phyloP scores from a whole-genome alignment of 2,113 vertebrate species.

The Ictidomys tridecemlineatus region DNA sequence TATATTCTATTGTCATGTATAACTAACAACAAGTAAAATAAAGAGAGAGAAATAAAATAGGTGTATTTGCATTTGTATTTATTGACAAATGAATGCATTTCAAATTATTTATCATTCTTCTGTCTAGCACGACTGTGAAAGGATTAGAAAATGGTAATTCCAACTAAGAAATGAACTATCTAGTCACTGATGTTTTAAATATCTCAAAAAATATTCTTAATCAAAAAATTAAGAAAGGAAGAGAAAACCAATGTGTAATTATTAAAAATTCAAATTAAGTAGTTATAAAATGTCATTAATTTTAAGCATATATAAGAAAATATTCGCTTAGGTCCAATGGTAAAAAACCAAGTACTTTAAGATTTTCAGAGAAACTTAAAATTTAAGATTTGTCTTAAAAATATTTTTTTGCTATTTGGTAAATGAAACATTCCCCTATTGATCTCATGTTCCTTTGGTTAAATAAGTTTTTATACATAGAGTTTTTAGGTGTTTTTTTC shows the following conservation, averaged over 20 bases:
- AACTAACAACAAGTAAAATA: no score
- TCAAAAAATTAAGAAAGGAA: neutral
- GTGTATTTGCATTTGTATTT: neutral
- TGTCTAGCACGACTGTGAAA: neutral
- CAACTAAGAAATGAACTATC: neutral
- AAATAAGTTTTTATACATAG: neutral
- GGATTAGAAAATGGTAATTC: neutral
- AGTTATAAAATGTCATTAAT: slow-evolving; percentile 27
- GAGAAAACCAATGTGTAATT: neutral
- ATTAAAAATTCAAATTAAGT: slow-evolving; percentile 18
- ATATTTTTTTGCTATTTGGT: neutral
- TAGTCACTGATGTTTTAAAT: neutral
- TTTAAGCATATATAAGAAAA: neutral
- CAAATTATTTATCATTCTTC: neutral
- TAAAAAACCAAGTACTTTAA: neutral
- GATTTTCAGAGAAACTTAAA: neutral
- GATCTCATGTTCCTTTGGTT: neutral
- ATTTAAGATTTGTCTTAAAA: slow-evolving; percentile 19
- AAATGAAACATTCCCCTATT: neutral
- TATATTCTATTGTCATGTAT: no score
- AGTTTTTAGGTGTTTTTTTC: neutral
- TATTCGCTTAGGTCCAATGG: neutral
- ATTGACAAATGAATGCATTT: neutral
- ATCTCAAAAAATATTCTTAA: slow-evolving; percentile 36
- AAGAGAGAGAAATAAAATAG: no score